A percentile compares a stretch with the other conserved stretches of the same genome.
Evolutionary conservation across 2,797 vertebrate species (phyloP).

Genomic region (Gymnoscopelus microlampas): DNA sequence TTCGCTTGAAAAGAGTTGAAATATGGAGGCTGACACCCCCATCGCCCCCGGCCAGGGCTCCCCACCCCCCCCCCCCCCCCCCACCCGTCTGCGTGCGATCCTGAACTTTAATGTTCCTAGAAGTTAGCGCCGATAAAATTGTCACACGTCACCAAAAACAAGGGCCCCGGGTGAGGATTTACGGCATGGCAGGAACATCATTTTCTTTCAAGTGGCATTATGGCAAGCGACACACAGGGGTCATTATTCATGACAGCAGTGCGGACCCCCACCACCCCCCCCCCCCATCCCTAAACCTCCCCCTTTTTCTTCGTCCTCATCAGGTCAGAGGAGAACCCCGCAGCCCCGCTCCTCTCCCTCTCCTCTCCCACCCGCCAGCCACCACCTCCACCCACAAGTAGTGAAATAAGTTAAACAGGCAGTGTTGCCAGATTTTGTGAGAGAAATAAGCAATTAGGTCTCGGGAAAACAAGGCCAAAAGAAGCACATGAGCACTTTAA

Average conservation of each 20-base stretch:
- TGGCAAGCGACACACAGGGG: slow-evolving; percentile 31
- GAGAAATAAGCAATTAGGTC: too few relatives aligned
- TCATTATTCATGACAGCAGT: slow-evolving; percentile 49
- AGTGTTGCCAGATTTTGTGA: too few relatives aligned
- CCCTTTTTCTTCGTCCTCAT: too few relatives aligned
- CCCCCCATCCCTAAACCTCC: background rate
- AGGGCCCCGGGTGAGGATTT: slow-evolving; percentile 28
- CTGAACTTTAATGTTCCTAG: slow-evolving; percentile 29
- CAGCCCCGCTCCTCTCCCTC: background rate
- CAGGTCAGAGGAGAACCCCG: background rate
- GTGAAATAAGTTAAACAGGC: slow-evolving; percentile 50
- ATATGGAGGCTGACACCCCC: background rate
- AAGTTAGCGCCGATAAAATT: slow-evolving; percentile 40
- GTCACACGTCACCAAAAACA: slow-evolving; percentile 33
- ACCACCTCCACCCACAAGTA: background rate
- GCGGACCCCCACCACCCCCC: slow-evolving; percentile 1
- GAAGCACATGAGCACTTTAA: too few relatives aligned
- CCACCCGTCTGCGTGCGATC: slow-evolving; percentile 17
- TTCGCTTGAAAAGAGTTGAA: slow-evolving; percentile 5
- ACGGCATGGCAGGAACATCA: slow-evolving; percentile 36
- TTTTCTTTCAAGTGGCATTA: slow-evolving; percentile 46
- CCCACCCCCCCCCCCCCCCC: background rate
- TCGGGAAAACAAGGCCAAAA: too few relatives aligned
- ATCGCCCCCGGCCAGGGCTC: background rate
- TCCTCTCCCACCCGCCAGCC: background rate